Conservation (phyloP, 2,888 invertebrate species). For the Brachyopa scutellaris region DNA sequence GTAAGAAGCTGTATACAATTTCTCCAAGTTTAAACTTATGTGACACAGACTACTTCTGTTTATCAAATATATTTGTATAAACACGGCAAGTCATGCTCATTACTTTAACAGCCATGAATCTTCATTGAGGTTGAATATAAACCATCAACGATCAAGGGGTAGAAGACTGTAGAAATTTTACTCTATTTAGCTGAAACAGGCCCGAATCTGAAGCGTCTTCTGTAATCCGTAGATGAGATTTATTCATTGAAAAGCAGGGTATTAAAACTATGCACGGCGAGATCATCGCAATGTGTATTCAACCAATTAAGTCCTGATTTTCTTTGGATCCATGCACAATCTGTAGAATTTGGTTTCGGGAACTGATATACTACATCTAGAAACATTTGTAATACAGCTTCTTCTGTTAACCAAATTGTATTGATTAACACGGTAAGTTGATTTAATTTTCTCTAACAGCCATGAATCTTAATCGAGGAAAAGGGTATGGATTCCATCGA, state of each 20-base stretch:
- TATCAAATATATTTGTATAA: neutral
- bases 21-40: neutral
- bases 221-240: no score
- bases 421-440: conserved; percentile 75
- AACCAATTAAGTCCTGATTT: no score
- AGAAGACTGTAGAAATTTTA: neutral
- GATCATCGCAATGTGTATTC: no score
- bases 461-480: conserved; percentile 76
- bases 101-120: neutral
- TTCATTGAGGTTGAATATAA: conserved; percentile 54
- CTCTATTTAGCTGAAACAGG: no score
- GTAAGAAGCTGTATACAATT: conserved; percentile 56
- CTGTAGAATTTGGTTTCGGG: no score
- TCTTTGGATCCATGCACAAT: no score
- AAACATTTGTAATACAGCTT: conserved; percentile 71
- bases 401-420: conserved; percentile 73
- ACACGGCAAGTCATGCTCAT: neutral
- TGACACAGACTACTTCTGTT: neutral
- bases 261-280: no score
- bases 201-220: no score
- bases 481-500: conserved; percentile 68
- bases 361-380: no score
- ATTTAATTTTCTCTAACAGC: conserved; percentile 74
- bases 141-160: conserved; percentile 65
- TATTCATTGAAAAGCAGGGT: no score